Evolutionary conservation across 2,888 invertebrate species (phyloP), one percentile per base, ranked within the genome.

Genomic region (Leptothorax acervorum): DNA sequence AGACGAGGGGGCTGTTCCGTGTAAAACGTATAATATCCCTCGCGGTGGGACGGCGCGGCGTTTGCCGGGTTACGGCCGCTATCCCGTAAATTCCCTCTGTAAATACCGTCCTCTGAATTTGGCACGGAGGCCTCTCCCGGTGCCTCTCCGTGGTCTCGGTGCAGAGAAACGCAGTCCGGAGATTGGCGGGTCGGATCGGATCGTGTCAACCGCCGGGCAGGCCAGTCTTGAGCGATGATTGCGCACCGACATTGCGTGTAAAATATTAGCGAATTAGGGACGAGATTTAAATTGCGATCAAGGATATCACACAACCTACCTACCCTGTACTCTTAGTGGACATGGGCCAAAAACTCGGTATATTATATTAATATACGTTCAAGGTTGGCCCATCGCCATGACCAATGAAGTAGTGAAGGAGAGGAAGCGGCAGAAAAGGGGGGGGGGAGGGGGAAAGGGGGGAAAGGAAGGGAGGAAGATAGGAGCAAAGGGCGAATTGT

Each of bases 321-420:
- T 63, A 75, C 78, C 53, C 66, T 68, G 66, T 91, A 93, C 90
- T 90, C 92, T 91, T 91, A 92, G 92, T 94, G 94, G 93, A 93
- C 85, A 89, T 92, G 93, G 91, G 93, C 90, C 93, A 92, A 31
- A 68, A 88, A 75, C 92, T 92, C 91, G 93, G 94, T 94, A 94
- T 94, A 94, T 94, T 94, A 94, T 94, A 94, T 94, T 94, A 94
- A 94, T 94, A 93, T 94, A 94, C 94, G 91, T 91, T 93, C 92
- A 92, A 92, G 92, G 92, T 92, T 93, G 93, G 91, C 93, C 93
- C 93, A 92, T 93, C 89, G 92, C 93, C 93, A 93, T 93, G 94
- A 93, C 94, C 94, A 94, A 94, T 94, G 91, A 92, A 93, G 89
- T 92, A 92, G 93, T 91, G 9, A 92, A 92, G 35, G 55, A 75